These are phyloP conservation scores for Neostethus bicornis DNA, from an alignment of 2,797 vertebrate genomes.

Conservation along the genomic window DNA sequence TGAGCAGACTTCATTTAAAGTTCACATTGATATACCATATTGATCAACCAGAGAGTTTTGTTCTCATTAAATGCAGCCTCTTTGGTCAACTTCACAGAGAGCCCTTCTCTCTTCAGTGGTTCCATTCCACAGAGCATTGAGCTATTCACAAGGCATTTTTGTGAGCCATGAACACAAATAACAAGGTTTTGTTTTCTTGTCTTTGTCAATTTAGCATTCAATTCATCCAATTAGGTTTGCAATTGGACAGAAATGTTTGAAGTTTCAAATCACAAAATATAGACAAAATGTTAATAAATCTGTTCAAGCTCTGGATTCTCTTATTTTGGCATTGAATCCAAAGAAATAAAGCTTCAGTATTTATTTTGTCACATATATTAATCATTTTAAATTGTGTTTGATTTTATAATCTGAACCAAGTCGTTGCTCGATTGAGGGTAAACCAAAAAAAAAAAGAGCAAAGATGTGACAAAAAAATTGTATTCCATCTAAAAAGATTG, in stretches of 20 bases:
- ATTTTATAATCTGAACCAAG: too few relatives aligned
- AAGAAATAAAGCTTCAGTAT: too few relatives aligned
- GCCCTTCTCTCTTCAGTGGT: conserved; percentile 43
- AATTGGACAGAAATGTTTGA: conserved; percentile 29
- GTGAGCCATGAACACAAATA: conserved; percentile 50
- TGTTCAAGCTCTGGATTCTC: conserved; percentile 10
- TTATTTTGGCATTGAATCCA: too few relatives aligned
- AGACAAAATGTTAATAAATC: conserved; percentile 30
- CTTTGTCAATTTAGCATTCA: conserved; percentile 51
- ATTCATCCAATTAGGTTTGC: conserved; percentile 40
- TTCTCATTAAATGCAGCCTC: conserved; percentile 70
- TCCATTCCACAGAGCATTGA: conserved; percentile 43
- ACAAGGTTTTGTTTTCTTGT: conserved; percentile 41
- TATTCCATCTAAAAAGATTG: background rate
- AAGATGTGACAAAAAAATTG: background rate
- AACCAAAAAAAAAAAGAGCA: background rate
- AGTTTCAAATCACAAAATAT: conserved; percentile 33
- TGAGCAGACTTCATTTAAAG: conserved; percentile 67
- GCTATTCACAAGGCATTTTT: conserved; percentile 50
- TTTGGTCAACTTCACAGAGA: conserved; percentile 67
- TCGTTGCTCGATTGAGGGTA: too few relatives aligned
- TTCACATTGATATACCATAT: conserved; percentile 70
- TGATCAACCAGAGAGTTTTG: conserved; percentile 71
- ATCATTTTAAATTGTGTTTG: too few relatives aligned
- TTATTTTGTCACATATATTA: too few relatives aligned